phyloP scores from a whole-genome alignment of 1,140 invertebrate species.

The Lepidurus arcticus region DNA sequence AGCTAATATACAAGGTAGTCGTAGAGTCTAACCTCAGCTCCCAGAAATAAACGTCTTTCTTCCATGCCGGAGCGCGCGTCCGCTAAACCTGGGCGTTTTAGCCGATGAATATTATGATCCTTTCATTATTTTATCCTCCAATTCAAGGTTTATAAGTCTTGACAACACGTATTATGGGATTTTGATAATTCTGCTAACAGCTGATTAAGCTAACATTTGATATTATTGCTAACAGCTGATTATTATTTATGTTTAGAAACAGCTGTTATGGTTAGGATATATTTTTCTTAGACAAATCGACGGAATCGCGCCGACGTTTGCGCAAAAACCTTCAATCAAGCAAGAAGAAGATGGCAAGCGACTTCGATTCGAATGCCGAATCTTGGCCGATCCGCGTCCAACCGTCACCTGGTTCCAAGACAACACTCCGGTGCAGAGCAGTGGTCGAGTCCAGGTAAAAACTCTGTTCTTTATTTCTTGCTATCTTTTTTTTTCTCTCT shows the following conservation, averaged over 20 bases:
- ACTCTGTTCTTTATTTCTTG: neutral
- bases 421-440: constrained; percentile 66
- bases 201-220: too few relatives aligned
- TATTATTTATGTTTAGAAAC: neutral
- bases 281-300: constrained; percentile 77
- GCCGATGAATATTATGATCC: neutral
- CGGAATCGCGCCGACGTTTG: constrained; percentile 93
- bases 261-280: constrained; percentile 24
- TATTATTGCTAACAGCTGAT: too few relatives aligned
- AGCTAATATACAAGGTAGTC: constrained; percentile 13
- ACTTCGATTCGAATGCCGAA: constrained; percentile 90
- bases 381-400: constrained; percentile 88
- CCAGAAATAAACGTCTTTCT: constrained; percentile 16
- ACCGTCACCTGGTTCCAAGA: constrained; percentile 87
- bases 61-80: neutral
- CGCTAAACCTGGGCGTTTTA: neutral
- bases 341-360: constrained; percentile 95
- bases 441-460: constrained; percentile 72
- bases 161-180: too few relatives aligned
- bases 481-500: neutral
- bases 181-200: too few relatives aligned
- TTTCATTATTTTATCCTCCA: neutral
- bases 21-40: constrained; percentile 3
- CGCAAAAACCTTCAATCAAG: constrained; percentile 91
- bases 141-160: too few relatives aligned